Conservation (phyloP, 2,113 vertebrate genomes). For the Tupaia tana region DNA sequence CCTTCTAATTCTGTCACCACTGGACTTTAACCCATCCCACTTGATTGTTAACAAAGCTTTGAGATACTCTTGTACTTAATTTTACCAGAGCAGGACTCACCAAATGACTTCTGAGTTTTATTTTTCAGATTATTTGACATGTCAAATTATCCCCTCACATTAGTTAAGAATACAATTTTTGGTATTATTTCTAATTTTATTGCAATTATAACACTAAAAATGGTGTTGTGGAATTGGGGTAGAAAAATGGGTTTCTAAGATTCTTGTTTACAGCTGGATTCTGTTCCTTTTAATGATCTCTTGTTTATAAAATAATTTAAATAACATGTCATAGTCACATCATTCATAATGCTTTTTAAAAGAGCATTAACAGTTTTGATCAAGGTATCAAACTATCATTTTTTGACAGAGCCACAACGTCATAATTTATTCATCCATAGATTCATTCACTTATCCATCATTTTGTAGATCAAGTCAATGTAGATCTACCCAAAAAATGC, state of each 20-base stretch:
- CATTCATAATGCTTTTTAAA: not conserved
- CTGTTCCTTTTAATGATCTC: not conserved
- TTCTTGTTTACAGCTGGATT: not conserved
- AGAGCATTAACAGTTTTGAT: not conserved
- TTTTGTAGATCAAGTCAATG: not conserved
- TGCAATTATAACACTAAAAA: not conserved
- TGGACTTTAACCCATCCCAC: not conserved
- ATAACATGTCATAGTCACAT: not conserved
- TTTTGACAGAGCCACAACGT: not conserved
- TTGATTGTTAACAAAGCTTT: not conserved
- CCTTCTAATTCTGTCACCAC: not conserved
- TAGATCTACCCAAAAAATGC: not conserved
- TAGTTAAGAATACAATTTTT: not conserved
- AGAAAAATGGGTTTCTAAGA: not conserved
- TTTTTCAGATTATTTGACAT: slow-evolving; percentile 18
- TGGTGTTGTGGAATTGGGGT: not conserved
- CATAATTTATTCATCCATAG: not conserved
- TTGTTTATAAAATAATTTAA: not conserved
- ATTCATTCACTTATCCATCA: not conserved
- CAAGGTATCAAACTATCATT: not conserved
- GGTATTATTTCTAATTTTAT: not conserved
- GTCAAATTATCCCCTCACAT: not conserved
- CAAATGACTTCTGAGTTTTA: not conserved
- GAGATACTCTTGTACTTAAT: not conserved
- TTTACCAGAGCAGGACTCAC: not conserved